phyloP scores from a whole-genome alignment of 2,888 invertebrate species.

The Oegoconia quadripuncta region DNA sequence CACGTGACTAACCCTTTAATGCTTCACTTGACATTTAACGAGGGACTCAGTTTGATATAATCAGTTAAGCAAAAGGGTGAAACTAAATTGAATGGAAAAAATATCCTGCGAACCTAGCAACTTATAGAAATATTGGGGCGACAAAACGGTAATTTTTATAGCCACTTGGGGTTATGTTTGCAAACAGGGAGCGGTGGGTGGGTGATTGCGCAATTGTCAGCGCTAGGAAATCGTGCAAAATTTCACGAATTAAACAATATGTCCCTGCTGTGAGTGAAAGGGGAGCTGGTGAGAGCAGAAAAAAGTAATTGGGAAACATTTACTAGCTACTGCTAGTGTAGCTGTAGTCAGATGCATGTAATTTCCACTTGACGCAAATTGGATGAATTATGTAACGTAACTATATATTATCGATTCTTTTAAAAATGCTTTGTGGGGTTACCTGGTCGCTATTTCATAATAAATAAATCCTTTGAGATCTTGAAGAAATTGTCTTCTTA shows the following conservation, averaged over 20 bases:
- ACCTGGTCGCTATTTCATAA: no score
- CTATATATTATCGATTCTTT: no score
- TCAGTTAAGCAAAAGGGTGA: constrained; percentile 18
- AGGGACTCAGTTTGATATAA: constrained; percentile 9
- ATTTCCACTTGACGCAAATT: no score
- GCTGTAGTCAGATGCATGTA: no score
- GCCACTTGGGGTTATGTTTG: constrained; percentile 51
- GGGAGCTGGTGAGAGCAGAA: no score
- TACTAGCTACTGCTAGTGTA: no score
- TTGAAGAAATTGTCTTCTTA: no score
- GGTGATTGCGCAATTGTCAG: constrained; percentile 64
- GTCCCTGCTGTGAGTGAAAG: no score
- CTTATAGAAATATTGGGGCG: constrained; percentile 8
- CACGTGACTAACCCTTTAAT: constrained; percentile 30
- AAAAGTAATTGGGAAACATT: no score
- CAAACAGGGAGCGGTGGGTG: constrained; percentile 56
- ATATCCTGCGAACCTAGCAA: not conserved
- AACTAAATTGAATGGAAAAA: constrained; percentile 15
- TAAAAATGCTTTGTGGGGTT: no score
- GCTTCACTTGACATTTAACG: constrained; percentile 22
- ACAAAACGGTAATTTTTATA: constrained; percentile 32
- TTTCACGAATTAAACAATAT: not conserved
- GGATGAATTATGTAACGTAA: no score
- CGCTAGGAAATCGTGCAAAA: constrained; percentile 3
- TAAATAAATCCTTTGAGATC: no score